phyloP scores from a whole-genome alignment of 2,113 vertebrate species.

The Aspidoscelis tigris region DNA sequence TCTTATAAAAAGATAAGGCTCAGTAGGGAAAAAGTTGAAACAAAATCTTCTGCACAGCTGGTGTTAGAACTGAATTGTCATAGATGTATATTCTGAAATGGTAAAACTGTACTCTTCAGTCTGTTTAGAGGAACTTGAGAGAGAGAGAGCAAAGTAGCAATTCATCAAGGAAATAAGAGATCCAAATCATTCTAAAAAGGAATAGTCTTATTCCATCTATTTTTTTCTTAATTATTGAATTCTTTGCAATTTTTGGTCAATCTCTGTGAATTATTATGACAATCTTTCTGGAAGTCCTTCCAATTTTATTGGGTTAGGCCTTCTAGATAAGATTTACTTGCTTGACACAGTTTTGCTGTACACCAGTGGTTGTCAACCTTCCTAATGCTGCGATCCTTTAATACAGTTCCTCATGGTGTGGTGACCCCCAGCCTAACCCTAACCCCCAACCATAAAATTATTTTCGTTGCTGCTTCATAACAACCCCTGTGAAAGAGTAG shows the following conservation, averaged over 20 bases:
- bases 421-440: too few relatives aligned
- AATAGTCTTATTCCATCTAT: not conserved
- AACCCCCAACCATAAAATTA: too few relatives aligned
- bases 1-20: constrained; percentile 36
- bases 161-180: constrained; percentile 19
- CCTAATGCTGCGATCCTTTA: too few relatives aligned
- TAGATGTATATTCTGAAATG: constrained; percentile 8
- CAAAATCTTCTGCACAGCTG: constrained; percentile 10
- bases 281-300: not conserved
- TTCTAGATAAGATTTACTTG: too few relatives aligned
- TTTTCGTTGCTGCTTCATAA: too few relatives aligned
- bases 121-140: constrained; percentile 1
- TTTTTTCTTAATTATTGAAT: constrained; percentile 1
- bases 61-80: not conserved
- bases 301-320: not conserved
- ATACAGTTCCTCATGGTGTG: too few relatives aligned
- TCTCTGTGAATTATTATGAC: not conserved
- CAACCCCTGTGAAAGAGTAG: too few relatives aligned
- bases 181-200: constrained; percentile 20
- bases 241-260: not conserved
- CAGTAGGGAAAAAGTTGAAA: not conserved
- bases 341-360: too few relatives aligned
- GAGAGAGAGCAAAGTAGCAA: not conserved
- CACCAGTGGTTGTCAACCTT: too few relatives aligned
- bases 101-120: constrained; percentile 6